These are phyloP conservation scores for Catharus bicknelli DNA, from an alignment of 2,113 vertebrate genomes.

Conservation along the genomic window DNA sequence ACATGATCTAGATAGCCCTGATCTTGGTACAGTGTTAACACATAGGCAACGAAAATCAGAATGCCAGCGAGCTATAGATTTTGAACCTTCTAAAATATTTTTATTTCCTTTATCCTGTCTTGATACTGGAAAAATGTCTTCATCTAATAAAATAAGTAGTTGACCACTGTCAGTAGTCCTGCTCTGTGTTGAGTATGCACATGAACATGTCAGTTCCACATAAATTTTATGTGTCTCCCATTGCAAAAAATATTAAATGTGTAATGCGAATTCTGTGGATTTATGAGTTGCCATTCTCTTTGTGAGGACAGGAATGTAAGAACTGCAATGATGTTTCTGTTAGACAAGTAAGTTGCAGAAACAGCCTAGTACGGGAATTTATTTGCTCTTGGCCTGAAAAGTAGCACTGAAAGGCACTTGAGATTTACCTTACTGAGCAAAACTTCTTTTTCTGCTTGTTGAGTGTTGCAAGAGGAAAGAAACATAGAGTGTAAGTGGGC, in stretches of 20 bases:
- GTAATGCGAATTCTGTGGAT: accelerated
- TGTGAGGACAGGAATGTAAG: background rate
- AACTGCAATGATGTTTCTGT: background rate
- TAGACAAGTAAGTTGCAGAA: background rate
- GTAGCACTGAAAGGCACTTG: background rate
- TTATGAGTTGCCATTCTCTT: background rate
- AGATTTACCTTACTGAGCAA: background rate
- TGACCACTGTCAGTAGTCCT: background rate
- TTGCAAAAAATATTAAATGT: background rate
- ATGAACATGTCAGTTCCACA: background rate
- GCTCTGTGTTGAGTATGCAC: background rate
- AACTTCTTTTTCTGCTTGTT: background rate
- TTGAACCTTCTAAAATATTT: background rate
- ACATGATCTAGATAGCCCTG: background rate
- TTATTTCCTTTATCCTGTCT: background rate
- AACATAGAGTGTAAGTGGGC: background rate
- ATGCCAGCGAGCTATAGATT: background rate
- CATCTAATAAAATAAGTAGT: background rate
- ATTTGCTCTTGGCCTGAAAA: background rate
- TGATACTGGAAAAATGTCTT: background rate
- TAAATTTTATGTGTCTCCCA: background rate
- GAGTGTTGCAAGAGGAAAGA: background rate
- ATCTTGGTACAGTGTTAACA: background rate
- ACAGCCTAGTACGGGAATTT: background rate
- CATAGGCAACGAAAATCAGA: background rate